Percentiles rank a stretch among this genome's conserved stretches.
phyloP scores from a whole-genome alignment of 2,888 invertebrate species.

The Lingula anatina region DNA sequence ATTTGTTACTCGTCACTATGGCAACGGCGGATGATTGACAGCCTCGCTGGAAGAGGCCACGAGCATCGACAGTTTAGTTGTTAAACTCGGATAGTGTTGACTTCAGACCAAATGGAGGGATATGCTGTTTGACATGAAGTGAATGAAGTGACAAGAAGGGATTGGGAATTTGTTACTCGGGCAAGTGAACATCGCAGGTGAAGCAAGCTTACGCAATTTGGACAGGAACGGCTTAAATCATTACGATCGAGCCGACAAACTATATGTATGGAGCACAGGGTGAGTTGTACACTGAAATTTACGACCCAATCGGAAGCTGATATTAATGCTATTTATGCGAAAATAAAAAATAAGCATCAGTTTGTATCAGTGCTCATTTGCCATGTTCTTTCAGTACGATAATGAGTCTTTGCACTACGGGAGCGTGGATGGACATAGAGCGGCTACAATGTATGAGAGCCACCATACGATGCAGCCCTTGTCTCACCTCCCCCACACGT shows the following conservation, averaged over 20 bases:
- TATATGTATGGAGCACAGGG: constrained; percentile 38
- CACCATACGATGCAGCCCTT: constrained; percentile 12
- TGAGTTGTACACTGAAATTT: constrained; percentile 7
- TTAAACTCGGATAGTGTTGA: constrained; percentile 39
- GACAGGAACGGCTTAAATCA: constrained; percentile 3
- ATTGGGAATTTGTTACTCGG: constrained; percentile 38
- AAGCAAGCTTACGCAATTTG: constrained; percentile 19
- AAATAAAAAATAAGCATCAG: too few species aligned
- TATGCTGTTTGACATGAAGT: constrained; percentile 44
- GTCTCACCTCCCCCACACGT: constrained; percentile 15
- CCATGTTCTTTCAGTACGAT: constrained; percentile 32
- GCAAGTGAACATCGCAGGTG: too few species aligned
- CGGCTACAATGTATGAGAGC: constrained; percentile 26
- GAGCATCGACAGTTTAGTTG: constrained; percentile 37
- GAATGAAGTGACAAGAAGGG: constrained; percentile 40
- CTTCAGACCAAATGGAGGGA: constrained; percentile 25
- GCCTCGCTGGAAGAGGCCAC: constrained; percentile 22
- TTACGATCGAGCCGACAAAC: constrained; percentile 15
- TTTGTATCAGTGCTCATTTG: too few species aligned
- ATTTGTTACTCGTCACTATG: constrained; percentile 31
- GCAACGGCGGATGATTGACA: constrained; percentile 13
- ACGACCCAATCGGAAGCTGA: constrained; percentile 2
- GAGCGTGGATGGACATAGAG: constrained; percentile 19
- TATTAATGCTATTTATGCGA: constrained; percentile 15
- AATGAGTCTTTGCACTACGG: constrained; percentile 38